Percentiles rank a stretch among this genome's conserved stretches.
These are phyloP conservation scores for Rhinatrema bivittatum DNA, from an alignment of 2,797 vertebrate species.

Conservation along the genomic window DNA sequence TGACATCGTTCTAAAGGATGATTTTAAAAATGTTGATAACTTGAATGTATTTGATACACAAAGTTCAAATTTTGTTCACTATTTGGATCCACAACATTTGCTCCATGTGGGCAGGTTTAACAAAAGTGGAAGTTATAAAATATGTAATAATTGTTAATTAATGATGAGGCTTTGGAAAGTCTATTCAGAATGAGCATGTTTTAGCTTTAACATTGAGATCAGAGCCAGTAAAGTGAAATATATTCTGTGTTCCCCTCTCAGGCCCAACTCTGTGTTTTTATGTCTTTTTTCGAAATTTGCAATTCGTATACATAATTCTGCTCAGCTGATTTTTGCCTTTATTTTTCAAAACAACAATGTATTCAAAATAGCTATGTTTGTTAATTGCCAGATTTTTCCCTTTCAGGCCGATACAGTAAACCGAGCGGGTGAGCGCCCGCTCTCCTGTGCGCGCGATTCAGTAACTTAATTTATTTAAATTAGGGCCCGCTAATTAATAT, in stretches of 20 bases:
- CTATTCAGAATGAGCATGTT: conserved; percentile 29
- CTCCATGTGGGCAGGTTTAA: conserved; percentile 17
- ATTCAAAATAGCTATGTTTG: conserved; percentile 26
- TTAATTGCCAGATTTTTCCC: conserved; percentile 44
- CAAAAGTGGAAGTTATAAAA: conserved; percentile 26
- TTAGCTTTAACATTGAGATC: conserved; percentile 18
- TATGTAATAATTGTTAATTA: conserved; percentile 11
- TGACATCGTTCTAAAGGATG: conserved; percentile 27
- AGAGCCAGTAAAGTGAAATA: conserved; percentile 13
- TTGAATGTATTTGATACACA: conserved; percentile 22
- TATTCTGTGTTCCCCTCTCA: conserved; percentile 33
- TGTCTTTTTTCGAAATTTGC: conserved; percentile 20
- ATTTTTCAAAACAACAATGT: conserved; percentile 30
- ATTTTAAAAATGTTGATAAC: conserved; percentile 7
- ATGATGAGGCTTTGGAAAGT: conserved; percentile 19
- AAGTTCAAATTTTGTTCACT: conserved; percentile 31
- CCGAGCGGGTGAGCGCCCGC: too few relatives aligned
- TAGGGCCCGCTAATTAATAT: too few relatives aligned
- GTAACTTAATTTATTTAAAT: too few relatives aligned
- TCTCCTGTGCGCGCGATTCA: too few relatives aligned
- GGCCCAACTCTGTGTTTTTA: conserved; percentile 26
- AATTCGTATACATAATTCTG: conserved; percentile 34
- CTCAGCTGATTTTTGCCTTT: conserved; percentile 26
- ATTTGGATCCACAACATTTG: conserved; percentile 26
- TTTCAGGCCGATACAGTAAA: too few relatives aligned